Conservation (phyloP, 1,140 invertebrate genomes). For the Elysia chlorotica region DNA sequence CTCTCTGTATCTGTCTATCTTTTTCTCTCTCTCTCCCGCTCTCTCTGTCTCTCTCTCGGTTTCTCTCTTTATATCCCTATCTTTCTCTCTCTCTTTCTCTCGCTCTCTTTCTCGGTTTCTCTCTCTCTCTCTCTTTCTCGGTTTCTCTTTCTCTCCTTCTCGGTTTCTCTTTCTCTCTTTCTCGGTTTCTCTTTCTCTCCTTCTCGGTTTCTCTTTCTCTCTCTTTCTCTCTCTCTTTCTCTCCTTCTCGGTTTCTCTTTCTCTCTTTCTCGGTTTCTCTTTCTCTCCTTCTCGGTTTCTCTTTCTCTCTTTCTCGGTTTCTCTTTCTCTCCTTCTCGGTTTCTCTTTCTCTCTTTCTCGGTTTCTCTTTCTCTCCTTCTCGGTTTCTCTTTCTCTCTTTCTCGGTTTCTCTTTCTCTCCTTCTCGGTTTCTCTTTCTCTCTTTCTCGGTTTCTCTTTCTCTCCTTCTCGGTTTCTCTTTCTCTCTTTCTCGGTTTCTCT, state of each 20-base stretch:
- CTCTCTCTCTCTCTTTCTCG: background rate
- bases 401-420: background rate
- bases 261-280: too few species aligned
- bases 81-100: background rate
- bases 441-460: too few species aligned
- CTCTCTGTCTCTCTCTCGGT: background rate
- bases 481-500: too few species aligned
- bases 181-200: background rate
- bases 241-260: too few species aligned
- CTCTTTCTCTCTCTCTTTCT: background rate
- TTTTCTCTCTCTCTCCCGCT: background rate
- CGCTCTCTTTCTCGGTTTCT: background rate
- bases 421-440: too few species aligned
- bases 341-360: background rate
- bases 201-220: background rate
- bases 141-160: background rate
- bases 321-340: background rate
- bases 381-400: background rate
- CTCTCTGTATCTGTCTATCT: background rate
- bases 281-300: too few species aligned
- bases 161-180: background rate
- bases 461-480: too few species aligned
- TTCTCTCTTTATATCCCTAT: background rate
- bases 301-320: background rate
- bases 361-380: background rate